Base-by-base conservation (phyloP, 2,113 vertebrate genomes). In the Bubalus kerabau region DNA sequence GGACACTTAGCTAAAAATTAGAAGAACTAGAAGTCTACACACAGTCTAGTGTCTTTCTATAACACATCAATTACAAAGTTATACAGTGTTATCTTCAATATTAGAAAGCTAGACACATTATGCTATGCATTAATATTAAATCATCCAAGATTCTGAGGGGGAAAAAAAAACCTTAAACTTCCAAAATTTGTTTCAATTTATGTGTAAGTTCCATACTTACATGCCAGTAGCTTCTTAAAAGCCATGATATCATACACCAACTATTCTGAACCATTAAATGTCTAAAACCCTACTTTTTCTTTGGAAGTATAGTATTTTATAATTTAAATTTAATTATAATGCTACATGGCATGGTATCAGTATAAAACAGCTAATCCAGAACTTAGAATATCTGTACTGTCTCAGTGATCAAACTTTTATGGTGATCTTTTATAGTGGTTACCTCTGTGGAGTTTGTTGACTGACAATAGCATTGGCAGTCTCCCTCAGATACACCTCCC, bases 401-500 rank as follows among this genome's bases (percentile, higher is more conserved):
- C 54, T 7, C 43, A 28, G 26, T 21, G n/a, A 85, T 5, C 5
- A 83, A 54, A 87, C 13, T 40, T 94, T 62, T 36, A 78, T 1
- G 32, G 83, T 21, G 10, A 64, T 46, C 30, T 60, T 32, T 67
- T 19, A 86, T 0, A 40, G 67, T 17, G 64, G 64, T 78, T 98
- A 99, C 99, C 99, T 99, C 97, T 99, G 99, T 11, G 99, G 99
- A 26, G 99, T 99, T 98, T 99, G 99, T 98, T 99, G 99, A 98
- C 99, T 99, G 74, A 99, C 99, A 59, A 99, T 99, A 94, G 99
- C 99, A 96, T 99, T 99, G 43, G 99, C 99, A 0, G 99, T 99
- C 98, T 99, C 99, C 97, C 99, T 99, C 95, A 99, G 98, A 97
- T 99, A 99, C n/a, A 99, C 98, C 97, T 99, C 99, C 99, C 99